Conservation (phyloP, 2,888 invertebrate species). For the Amblyteles armatorius region DNA sequence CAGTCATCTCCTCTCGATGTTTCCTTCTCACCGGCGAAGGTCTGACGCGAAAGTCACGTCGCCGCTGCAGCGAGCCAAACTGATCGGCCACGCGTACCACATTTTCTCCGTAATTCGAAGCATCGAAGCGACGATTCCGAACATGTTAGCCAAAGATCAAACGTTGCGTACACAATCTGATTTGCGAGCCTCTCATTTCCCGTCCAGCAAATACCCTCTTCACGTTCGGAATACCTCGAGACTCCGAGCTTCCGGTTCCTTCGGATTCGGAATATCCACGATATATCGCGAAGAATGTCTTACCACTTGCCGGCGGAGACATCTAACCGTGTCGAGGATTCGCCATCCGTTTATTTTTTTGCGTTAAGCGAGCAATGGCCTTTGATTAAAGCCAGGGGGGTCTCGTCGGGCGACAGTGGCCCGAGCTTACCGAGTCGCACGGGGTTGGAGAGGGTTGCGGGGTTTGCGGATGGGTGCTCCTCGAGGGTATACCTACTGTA, state of each 20-base stretch:
- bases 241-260: neutral
- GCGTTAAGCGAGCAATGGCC: conserved; percentile 77
- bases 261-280: neutral
- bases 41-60: conserved; percentile 59
- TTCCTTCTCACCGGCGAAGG: conserved; percentile 44
- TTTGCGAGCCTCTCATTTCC: neutral
- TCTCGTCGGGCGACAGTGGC: conserved; percentile 68
- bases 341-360: conserved; percentile 48
- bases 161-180: neutral
- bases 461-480: conserved; percentile 51
- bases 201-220: neutral
- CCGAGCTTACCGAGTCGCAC: conserved; percentile 60
- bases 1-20: conserved; percentile 75
- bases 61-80: conserved; percentile 34
- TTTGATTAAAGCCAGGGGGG: conserved; percentile 81
- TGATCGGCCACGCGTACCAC: neutral
- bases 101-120: neutral
- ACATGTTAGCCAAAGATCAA: neutral
- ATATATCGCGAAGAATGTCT: conserved; percentile 18
- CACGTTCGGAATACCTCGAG: neutral
- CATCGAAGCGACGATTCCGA: neutral
- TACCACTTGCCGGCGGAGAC: neutral
- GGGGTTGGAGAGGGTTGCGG: conserved; percentile 63
- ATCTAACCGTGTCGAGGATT: conserved; percentile 15
- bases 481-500: conserved; percentile 49